Conservation (phyloP, 92 coral and sea anemone species). For the Umimayanthus kanabou region DNA sequence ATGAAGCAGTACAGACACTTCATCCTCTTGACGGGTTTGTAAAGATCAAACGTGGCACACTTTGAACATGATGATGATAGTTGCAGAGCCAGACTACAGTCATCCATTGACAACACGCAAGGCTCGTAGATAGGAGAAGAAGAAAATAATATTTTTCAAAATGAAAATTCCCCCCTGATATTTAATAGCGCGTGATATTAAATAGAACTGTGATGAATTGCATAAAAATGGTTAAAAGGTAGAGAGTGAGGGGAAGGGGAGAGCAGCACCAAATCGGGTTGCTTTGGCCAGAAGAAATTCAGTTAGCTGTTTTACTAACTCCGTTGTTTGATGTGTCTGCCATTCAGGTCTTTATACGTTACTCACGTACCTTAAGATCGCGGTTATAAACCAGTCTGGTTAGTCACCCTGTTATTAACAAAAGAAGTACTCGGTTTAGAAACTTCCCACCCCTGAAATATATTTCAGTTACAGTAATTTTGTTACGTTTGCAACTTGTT, state of each 20-base stretch:
- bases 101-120: neutral
- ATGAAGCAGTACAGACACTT: conserved; percentile 81
- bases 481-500: too few species aligned
- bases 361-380: too few species aligned
- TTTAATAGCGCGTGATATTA: too few species aligned
- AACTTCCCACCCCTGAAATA: too few species aligned
- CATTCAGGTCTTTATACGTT: too few species aligned
- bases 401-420: too few species aligned
- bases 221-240: neutral
- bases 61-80: neutral
- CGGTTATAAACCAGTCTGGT: too few species aligned
- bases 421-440: too few species aligned
- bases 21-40: conserved; percentile 80
- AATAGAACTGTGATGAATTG: neutral
- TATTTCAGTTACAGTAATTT: too few species aligned
- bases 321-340: too few species aligned
- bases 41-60: neutral
- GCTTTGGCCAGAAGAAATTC: neutral
- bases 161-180: neutral
- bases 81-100: neutral
- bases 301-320: neutral
- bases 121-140: neutral
- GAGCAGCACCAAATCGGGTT: neutral
- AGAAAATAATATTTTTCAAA: too few species aligned
- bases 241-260: neutral